Evolutionary conservation across 2,888 invertebrate genomes (phyloP).

Genomic region (Mimumesa dahlbomi): DNA sequence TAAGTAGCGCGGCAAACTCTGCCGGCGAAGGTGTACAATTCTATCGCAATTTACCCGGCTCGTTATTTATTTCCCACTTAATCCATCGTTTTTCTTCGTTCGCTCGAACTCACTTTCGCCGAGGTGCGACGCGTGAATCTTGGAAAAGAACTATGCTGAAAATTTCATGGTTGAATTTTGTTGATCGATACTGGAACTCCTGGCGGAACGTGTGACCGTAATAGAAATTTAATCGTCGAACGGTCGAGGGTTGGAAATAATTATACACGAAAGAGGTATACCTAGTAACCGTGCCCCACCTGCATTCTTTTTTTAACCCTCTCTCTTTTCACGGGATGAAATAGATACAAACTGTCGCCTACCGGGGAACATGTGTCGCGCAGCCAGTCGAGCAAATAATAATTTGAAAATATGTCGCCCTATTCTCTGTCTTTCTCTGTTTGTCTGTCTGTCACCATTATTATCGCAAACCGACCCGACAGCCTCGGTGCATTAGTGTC

Average conservation of each 20-base stretch:
- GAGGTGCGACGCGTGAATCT: not conserved
- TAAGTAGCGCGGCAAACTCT: conserved; percentile 10
- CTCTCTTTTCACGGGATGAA: too few species aligned
- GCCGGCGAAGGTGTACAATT: conserved; percentile 5
- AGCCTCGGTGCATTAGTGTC: conserved; percentile 67
- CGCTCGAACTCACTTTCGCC: not conserved
- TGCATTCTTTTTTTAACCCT: too few species aligned
- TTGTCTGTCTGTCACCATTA: conserved; percentile 44
- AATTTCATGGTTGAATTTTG: too few species aligned
- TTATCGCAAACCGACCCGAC: conserved; percentile 56
- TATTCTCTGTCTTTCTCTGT: conserved; percentile 51
- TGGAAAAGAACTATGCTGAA: too few species aligned
- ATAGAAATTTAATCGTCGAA: too few species aligned
- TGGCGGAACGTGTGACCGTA: too few species aligned
- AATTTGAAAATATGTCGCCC: conserved; percentile 77
- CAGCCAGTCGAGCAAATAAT: conserved; percentile 72
- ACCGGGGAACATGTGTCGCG: conserved; percentile 57
- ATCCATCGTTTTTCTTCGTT: too few species aligned
- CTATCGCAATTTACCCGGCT: conserved; percentile 32
- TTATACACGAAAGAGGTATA: too few species aligned
- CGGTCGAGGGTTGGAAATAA: too few species aligned
- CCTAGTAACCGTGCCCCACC: too few species aligned
- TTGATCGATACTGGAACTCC: too few species aligned
- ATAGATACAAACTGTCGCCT: conserved; percentile 20
- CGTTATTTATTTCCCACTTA: conserved; percentile 25